phyloP scores from a whole-genome alignment of 2,113 vertebrate genomes.

The Microtus pennsylvanicus region DNA sequence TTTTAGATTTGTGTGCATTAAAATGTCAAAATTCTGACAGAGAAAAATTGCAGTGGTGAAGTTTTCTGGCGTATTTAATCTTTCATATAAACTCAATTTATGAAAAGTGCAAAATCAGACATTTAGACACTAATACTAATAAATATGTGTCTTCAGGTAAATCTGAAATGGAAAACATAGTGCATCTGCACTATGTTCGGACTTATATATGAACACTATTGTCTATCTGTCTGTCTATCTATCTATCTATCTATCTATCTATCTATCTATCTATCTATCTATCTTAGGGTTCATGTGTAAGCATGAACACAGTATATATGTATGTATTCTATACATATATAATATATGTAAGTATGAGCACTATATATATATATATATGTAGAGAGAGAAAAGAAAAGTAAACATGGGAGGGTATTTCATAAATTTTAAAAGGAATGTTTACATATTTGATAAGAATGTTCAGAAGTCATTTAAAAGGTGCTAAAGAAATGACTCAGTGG shows the following conservation, averaged over 20 bases:
- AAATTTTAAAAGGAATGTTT: neutral
- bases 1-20: neutral
- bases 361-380: no score
- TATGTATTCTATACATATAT: no score
- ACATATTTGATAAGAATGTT: neutral
- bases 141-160: neutral
- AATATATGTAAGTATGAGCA: no score
- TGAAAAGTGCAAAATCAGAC: neutral
- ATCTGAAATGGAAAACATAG: neutral
- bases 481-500: neutral
- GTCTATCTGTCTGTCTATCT: no score
- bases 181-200: accelerated
- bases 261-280: no score
- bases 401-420: neutral
- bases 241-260: no score
- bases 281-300: no score
- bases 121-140: neutral
- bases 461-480: neutral
- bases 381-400: neutral
- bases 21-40: no score
- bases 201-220: no score
- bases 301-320: no score
- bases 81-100: neutral
- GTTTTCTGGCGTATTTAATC: neutral
- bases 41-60: no score